Evolutionary conservation across 2,888 invertebrate species (phyloP).

Genomic region (Plagodis pulveraria): DNA sequence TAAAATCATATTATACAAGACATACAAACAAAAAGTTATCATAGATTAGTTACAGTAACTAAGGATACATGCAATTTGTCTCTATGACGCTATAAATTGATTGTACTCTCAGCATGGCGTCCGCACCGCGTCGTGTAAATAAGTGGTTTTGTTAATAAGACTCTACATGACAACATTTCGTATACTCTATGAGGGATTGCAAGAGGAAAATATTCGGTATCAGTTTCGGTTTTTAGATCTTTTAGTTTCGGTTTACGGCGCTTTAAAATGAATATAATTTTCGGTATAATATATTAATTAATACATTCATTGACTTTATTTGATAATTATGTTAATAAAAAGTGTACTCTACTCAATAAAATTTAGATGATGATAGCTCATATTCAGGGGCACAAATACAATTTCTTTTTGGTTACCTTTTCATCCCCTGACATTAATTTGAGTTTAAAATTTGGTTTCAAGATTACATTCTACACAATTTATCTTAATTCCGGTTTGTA

Average conservation of each 20-base stretch:
- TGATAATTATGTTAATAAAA: no score
- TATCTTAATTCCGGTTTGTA: no score
- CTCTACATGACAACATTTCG: slow-evolving; percentile 32
- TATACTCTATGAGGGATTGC: not conserved
- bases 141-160: slow-evolving; percentile 61
- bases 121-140: slow-evolving; percentile 65
- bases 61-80: slow-evolving; percentile 58
- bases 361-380: no score
- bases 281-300: no score
- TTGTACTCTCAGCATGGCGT: slow-evolving; percentile 70
- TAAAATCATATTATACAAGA: slow-evolving; percentile 5
- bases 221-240: not conserved
- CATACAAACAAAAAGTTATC: slow-evolving; percentile 24
- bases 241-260: not conserved
- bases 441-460: no score
- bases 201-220: not conserved
- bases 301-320: no score
- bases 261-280: no score
- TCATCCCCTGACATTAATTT: no score
- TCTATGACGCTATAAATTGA: slow-evolving; percentile 71
- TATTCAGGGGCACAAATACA: no score
- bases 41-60: slow-evolving; percentile 23
- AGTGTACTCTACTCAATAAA: no score
- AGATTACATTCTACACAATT: no score
- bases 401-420: no score